A percentile compares a stretch with the other conserved stretches of the same genome.
Evolutionary conservation across 2,888 invertebrate species (phyloP).

Genomic region (Smittia sp.): DNA sequence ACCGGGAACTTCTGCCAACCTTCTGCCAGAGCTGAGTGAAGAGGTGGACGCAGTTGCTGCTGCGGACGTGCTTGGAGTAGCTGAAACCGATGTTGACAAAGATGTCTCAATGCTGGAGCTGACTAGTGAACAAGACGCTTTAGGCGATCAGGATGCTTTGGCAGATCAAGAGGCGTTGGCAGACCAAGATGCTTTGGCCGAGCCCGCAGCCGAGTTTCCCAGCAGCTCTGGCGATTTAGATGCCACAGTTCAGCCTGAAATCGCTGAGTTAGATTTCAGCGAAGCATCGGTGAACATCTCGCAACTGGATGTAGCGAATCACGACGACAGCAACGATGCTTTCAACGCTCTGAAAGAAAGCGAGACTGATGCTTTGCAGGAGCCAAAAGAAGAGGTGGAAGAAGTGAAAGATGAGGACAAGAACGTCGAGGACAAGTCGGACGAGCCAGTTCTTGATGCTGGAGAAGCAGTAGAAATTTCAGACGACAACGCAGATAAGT

Average conservation of each 20-base stretch:
- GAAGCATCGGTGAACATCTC: constrained; percentile 35
- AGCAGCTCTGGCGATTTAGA: neutral
- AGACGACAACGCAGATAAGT: neutral
- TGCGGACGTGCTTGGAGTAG: no score
- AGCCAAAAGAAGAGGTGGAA: constrained; percentile 22
- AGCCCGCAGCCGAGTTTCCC: neutral
- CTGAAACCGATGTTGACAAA: no score
- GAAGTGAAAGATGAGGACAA: constrained; percentile 43
- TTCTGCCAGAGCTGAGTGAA: no score
- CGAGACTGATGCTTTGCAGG: constrained; percentile 10
- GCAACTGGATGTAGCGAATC: constrained; percentile 5
- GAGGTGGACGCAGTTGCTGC: no score
- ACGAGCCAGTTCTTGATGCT: constrained; percentile 1
- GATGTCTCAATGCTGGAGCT: no score
- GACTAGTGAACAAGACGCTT: no score
- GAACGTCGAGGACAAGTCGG: constrained; percentile 42
- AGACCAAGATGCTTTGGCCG: neutral
- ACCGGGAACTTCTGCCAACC: neutral
- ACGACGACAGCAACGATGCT: constrained; percentile 36
- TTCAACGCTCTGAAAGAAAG: constrained; percentile 30
- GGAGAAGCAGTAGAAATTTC: neutral
- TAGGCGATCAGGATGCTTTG: no score
- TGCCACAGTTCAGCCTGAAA: neutral
- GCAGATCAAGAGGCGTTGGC: no score
- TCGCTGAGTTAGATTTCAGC: constrained; percentile 12